Conservation (phyloP, 2,113 vertebrate genomes). For the Odobenus rosmarus region DNA sequence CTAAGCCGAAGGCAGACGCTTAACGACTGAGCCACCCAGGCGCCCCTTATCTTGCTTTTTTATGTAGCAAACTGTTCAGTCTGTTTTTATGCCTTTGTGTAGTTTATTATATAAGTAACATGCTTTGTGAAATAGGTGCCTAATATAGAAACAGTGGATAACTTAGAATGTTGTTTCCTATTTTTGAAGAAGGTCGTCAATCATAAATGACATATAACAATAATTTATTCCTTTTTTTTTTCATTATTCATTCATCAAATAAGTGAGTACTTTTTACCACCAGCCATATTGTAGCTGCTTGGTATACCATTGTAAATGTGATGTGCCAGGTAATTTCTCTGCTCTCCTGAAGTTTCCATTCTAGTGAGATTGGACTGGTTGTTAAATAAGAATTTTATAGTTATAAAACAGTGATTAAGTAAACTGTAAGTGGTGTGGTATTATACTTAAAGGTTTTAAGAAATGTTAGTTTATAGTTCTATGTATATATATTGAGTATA, state of each 20-base stretch:
- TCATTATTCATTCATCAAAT: neutral
- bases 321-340: neutral
- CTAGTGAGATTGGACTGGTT: neutral
- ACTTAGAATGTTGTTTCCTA: neutral
- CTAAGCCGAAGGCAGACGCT: too few species aligned
- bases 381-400: neutral
- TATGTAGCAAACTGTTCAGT: neutral
- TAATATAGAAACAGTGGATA: neutral
- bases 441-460: neutral
- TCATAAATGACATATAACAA: neutral
- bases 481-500: neutral
- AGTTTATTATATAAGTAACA: neutral
- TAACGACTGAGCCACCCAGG: too few species aligned
- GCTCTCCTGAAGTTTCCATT: neutral
- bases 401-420: slow-evolving; percentile 14
- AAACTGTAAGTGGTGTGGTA: neutral
- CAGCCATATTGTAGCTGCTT: neutral
- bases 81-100: neutral
- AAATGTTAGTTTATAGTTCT: neutral
- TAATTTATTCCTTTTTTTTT: neutral
- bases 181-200: neutral
- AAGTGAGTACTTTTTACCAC: neutral
- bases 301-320: neutral
- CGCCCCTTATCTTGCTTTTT: neutral
- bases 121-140: neutral